Base-by-base conservation (phyloP, 2,888 invertebrate species). In the Drosophila aldrichi region DNA sequence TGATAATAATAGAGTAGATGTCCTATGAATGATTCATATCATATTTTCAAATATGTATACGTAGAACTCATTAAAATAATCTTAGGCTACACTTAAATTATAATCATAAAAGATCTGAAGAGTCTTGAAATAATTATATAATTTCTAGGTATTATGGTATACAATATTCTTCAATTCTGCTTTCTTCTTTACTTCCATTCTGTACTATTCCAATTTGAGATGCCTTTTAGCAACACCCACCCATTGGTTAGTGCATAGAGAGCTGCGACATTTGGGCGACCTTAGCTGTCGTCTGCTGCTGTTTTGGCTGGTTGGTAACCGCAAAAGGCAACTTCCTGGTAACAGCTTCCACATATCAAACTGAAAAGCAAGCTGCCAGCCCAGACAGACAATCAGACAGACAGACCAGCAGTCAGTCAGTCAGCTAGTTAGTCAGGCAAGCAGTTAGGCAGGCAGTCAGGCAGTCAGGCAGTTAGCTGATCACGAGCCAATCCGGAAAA, bases 401-500 rank as follows among this genome's bases (percentile, higher is more conserved):
- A 38, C 55, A 72, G 62, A 63, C 18, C 70, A 70, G 66, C 25
- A 74, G 66, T 52, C 34, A 75, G 70, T 54, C 57, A 62, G 78
- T 20, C 8, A 79, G 63, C 56, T 44, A 61, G 29, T 16, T 44
- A 48, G 48, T 1, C n/a, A 22, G 25, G 16, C 16, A 46, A 2
- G 6, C 43, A 63, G 66, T 40, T 56, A 61, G 2, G 6, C 43
- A 63, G 66, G 43, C 59, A 61, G 52, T 12, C n/a, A 63, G 77
- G 14, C 36, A 63, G 52, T 16, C 46, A 54, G 75, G 44, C 54
- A 70, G 77, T 67, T 54, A 54, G 78, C 48, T 62, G 85, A 74
- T 88, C 75, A 85, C 83, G 88, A 88, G 82, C 74, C 77, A 82
- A 74, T 66, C 71, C 88, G 86, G 82, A 88, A 80, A 80, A 80